Base-by-base conservation (phyloP, 2,888 invertebrate genomes). In the Leptinotarsa haldemani region DNA sequence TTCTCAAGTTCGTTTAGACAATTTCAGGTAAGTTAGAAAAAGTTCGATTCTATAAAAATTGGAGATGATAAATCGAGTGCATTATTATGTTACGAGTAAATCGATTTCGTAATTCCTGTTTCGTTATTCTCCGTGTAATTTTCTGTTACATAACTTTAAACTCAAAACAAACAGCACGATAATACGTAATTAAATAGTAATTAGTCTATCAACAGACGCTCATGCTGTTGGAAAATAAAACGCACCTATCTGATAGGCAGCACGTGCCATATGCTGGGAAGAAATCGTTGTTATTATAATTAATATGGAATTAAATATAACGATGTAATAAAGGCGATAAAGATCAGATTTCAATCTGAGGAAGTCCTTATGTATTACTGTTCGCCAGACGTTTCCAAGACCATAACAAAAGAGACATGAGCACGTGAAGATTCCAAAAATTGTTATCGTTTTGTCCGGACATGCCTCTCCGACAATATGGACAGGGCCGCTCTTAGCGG, bases 201-300 rank as follows among this genome's bases (percentile, higher is more conserved):
- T 61, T 25, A 61, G 25, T 30, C 3, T 12, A n/a, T 16, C n/a
- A 30, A 61, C 61, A n/a, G 25, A n/a, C 61, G 61, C 18, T 61
- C 40, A 9, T 30, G n/a, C 61, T 30, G 61, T 61, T 61, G 61
- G 1, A 61, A 61, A 61, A 61, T 61, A 2, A 61, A 30, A 61
- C 25, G n/a, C 61, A 30, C 40, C 30, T 61, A 61, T n/a, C 25
- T 61, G 61, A 61, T 40, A 61, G 61, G 16, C n/a, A 30, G 40
- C 61, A 30, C 61, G 61, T 61, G 61, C 61, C 61, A 61, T 61
- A 30, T 12, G 61, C n/a, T n/a, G 40, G 30, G 20, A 61, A 61
- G 5, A 13, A 18, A 61, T 30, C 30, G 22, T 56, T 61, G 61
- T 40, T 61, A 18, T 61, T 25, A 40, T 61, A 61, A 61, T 61